Percentiles rank a stretch among this genome's conserved stretches.
Evolutionary conservation across 1,140 invertebrate species (phyloP).

Genomic region (Nomia melanderi): DNA sequence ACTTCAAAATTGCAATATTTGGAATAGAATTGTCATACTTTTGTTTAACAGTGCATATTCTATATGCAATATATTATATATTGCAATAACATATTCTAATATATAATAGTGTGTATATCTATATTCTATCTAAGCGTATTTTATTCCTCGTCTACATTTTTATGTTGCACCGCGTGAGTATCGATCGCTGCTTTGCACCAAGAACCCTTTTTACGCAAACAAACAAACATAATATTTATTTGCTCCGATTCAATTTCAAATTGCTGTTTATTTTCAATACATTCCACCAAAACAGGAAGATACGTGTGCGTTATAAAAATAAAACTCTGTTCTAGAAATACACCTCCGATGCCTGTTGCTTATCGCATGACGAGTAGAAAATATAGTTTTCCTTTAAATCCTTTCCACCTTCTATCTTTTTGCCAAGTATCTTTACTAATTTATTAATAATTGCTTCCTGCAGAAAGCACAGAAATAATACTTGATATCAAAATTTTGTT

Average conservation of each 20-base stretch:
- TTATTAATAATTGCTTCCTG: too few relatives aligned
- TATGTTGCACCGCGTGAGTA: background rate
- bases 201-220: constrained; percentile 34
- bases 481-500: too few relatives aligned
- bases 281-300: constrained; percentile 23
- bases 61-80: too few relatives aligned
- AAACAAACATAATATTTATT: constrained; percentile 47
- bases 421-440: background rate
- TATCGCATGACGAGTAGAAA: background rate
- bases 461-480: too few relatives aligned
- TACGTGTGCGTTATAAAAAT: constrained; percentile 22
- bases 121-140: too few relatives aligned
- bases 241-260: constrained; percentile 48
- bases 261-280: constrained; percentile 47
- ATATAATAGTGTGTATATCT: too few relatives aligned
- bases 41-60: too few relatives aligned
- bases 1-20: too few relatives aligned
- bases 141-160: background rate
- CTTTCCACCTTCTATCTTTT: too few relatives aligned
- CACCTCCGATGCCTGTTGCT: too few relatives aligned
- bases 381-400: background rate
- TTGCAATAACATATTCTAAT: too few relatives aligned
- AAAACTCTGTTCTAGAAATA: constrained; percentile 29
- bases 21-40: too few relatives aligned
- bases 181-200: constrained; percentile 13